A percentile compares a stretch with the other conserved stretches of the same genome.
These are phyloP conservation scores for Chrysodeixis includens DNA, from an alignment of 2,888 invertebrate genomes.

Conservation along the genomic window DNA sequence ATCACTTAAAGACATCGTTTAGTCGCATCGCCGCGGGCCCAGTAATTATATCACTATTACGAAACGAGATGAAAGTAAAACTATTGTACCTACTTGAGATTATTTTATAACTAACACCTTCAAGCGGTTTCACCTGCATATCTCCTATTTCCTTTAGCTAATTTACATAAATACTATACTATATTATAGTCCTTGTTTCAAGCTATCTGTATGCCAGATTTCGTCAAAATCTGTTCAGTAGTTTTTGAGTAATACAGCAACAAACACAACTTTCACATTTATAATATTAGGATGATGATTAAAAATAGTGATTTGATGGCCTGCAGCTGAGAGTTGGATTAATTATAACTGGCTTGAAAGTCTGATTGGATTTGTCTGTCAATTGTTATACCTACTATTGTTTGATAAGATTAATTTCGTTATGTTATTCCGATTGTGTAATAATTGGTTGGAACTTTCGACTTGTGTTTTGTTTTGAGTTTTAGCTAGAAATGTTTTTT, in stretches of 20 bases:
- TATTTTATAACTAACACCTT: slow-evolving; percentile 22
- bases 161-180: not conserved
- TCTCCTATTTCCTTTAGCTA: not conserved
- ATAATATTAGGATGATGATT: slow-evolving; percentile 16
- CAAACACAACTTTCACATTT: slow-evolving; percentile 1
- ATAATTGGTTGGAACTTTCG: slow-evolving; percentile 15
- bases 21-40: slow-evolving; percentile 35
- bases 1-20: slow-evolving; percentile 30
- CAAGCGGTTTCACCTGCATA: not conserved
- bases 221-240: not conserved
- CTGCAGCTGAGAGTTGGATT: slow-evolving; percentile 46
- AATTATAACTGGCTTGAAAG: slow-evolving; percentile 40
- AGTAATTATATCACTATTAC: slow-evolving; percentile 47
- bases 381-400: slow-evolving; percentile 18
- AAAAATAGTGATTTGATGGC: slow-evolving; percentile 43
- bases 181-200: not conserved
- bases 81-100: slow-evolving; percentile 55
- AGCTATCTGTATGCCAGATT: not conserved
- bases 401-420: slow-evolving; percentile 11
- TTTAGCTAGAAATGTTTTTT: slow-evolving; percentile 1
- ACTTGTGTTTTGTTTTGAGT: not conserved
- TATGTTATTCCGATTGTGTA: slow-evolving; percentile 22
- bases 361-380: slow-evolving; percentile 26
- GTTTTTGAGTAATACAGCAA: not conserved
- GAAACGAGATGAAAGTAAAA: slow-evolving; percentile 51